Evolutionary conservation across 2,113 vertebrate genomes (phyloP).

Genomic region (Ellobius talpinus): DNA sequence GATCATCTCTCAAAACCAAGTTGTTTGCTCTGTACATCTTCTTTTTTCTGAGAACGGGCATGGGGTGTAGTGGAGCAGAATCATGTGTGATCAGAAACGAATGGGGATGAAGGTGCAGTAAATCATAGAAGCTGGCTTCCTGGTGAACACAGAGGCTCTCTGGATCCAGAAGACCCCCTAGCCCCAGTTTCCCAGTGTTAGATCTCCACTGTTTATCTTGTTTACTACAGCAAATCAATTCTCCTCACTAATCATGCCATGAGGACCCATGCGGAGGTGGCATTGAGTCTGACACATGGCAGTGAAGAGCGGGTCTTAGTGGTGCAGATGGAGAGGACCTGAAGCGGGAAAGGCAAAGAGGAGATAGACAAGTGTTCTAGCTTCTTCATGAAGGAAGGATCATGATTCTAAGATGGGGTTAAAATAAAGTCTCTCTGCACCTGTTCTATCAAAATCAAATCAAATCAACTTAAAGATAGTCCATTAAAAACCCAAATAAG

Average conservation of each 20-base stretch:
- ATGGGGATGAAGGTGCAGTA: neutral
- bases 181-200: neutral
- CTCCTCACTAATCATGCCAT: neutral
- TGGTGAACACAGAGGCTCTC: neutral
- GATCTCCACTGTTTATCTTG: neutral
- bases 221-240: neutral
- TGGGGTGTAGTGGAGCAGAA: neutral
- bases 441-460: neutral
- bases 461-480: conserved; percentile 22
- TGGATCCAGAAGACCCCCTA: neutral
- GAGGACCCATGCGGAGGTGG: neutral
- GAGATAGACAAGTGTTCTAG: neutral
- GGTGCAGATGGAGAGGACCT: neutral
- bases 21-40: neutral
- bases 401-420: neutral
- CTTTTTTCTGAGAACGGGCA: neutral
- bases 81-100: neutral
- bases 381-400: neutral
- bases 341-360: neutral
- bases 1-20: neutral
- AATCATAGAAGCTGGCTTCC: neutral
- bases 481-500: neutral
- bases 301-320: neutral
- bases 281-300: neutral
- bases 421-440: neutral